Base-by-base conservation (phyloP, 1,140 invertebrate genomes). In the Trichoplusia ni region DNA sequence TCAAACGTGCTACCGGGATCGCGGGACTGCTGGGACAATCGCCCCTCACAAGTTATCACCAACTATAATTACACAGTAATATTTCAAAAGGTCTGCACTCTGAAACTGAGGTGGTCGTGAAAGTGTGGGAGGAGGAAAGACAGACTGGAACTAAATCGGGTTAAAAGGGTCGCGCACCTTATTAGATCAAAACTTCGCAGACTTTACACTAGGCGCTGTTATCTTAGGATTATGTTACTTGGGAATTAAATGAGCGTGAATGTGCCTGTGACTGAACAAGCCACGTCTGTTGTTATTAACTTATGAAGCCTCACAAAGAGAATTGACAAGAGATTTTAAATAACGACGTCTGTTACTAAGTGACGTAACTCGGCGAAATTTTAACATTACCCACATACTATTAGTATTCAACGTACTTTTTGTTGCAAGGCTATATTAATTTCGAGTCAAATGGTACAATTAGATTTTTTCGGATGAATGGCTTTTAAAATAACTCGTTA, bases 61-160 rank as follows among this genome's bases (percentile, higher is more conserved):
- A 56, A 63, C 53, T 67, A 61, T 73, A 69, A 69, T 73, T 70
- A 65, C 7, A 14, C 35, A 37, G 65, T 64, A 72, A 75, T 72
- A 70, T 72, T 75, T 73, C 67, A 70, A 64, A 68, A 65, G 59
- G 31, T 44, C 31, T 56, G 47, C 40, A 61, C n/a, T n/a, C n/a
- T n/a, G n/a, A 29, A n/a, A 51, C 35, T 51, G 14, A 54, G 38
- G 19, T 13, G 25, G 11, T 54, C 21, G 3, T 58, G 38, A 58
- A 25, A 14, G 25, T 31, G 16, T 0, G n/a, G 16, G 53, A 42
- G 38, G n/a, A 23, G 38, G 38, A 25, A 44, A 44, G 38, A 21
- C 16, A 16, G 38, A 14, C 13, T 19, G 31, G 37, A 8, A 42
- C 47, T 44, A 44, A 38, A 58, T 29, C 38, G 9, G n/a, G 29